Conservation (phyloP, 2,113 vertebrate genomes). For the Helogale parvula region DNA sequence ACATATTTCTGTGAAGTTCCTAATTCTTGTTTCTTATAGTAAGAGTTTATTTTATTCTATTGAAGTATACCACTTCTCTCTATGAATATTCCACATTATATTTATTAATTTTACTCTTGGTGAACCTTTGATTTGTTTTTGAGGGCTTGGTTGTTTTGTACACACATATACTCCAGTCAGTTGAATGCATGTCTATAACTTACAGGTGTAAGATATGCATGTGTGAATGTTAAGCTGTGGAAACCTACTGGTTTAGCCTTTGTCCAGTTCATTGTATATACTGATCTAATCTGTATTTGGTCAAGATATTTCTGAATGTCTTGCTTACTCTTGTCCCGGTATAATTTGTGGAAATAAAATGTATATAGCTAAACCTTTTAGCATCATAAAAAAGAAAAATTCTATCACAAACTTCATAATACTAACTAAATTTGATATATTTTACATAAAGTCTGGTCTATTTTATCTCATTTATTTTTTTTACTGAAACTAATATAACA, state of each 20-base stretch:
- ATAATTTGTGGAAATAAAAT: not conserved
- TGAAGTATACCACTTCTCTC: not conserved
- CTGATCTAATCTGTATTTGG: not conserved
- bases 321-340: not conserved
- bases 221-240: not conserved
- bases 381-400: not conserved
- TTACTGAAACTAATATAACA: slow-evolving; percentile 6
- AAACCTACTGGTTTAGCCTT: not conserved
- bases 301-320: not conserved
- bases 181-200: not conserved
- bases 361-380: not conserved
- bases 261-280: not conserved
- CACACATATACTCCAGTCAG: not conserved
- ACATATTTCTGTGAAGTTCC: not conserved
- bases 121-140: not conserved
- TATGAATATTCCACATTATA: not conserved
- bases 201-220: not conserved
- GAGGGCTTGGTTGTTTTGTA: not conserved
- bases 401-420: not conserved
- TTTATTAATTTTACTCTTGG: not conserved
- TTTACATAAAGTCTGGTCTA: not conserved
- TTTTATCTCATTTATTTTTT: slow-evolving; percentile 26
- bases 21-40: not conserved
- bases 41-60: not conserved
- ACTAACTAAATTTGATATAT: not conserved